A percentile compares a stretch with the other conserved stretches of the same genome.
Conservation (phyloP, 2,113 vertebrate species). For the Oreochromis aureus region DNA sequence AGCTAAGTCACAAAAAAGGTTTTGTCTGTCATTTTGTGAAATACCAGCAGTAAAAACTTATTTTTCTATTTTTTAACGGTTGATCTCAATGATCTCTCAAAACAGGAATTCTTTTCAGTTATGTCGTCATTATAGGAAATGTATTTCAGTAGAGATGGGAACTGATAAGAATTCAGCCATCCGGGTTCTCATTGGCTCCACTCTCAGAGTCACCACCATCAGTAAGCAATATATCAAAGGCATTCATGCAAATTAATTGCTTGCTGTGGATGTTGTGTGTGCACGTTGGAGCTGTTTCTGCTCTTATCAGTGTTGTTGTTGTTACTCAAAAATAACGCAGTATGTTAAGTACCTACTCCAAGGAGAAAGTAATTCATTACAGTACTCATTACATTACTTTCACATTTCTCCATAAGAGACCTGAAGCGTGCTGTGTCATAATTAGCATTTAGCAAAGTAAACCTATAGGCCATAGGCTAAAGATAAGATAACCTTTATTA, state of each 20-base stretch:
- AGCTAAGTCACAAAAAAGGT: background rate
- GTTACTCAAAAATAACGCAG: background rate
- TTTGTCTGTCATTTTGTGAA: background rate
- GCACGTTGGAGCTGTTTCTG: background rate
- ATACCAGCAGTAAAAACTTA: background rate
- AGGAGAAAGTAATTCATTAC: background rate
- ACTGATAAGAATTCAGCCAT: background rate
- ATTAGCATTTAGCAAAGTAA: background rate
- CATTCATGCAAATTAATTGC: background rate
- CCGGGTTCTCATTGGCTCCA: background rate
- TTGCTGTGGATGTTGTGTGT: background rate
- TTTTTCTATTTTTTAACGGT: background rate
- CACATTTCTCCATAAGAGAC: background rate
- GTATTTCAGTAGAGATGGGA: background rate
- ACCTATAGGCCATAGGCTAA: background rate
- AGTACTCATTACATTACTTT: background rate
- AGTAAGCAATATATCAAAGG: background rate
- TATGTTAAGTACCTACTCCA: background rate
- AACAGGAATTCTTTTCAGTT: background rate
- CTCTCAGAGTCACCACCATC: background rate
- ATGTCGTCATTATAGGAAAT: accelerated
- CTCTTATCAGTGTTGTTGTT: background rate
- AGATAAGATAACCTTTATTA: too few relatives aligned
- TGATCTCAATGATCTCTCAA: background rate
- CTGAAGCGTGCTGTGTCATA: background rate